These are phyloP conservation scores for Styela plicata DNA, from an alignment of 23 tunicate genomes.

Conservation along the genomic window DNA sequence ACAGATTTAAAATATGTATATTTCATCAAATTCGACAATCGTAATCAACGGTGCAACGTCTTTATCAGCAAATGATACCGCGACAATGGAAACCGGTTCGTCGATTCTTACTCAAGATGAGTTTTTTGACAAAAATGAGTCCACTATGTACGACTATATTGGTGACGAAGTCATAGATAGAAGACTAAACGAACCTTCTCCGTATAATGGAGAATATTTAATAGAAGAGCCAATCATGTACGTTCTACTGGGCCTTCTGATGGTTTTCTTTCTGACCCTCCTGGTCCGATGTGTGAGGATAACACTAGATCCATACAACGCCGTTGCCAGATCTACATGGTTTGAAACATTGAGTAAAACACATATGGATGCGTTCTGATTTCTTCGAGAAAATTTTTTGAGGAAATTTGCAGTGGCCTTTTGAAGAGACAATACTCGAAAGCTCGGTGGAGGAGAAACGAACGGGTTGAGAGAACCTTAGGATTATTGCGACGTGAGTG, in stretches of 20 bases:
- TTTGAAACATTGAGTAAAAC: conserved; percentile 69
- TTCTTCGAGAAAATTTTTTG: too few species aligned
- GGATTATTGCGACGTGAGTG: too few species aligned
- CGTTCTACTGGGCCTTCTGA: conserved; percentile 37
- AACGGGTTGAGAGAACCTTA: too few species aligned
- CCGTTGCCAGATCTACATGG: conserved; percentile 86
- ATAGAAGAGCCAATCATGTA: conserved; percentile 71
- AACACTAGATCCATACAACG: conserved; percentile 82
- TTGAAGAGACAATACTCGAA: too few species aligned
- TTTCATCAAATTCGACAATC: too few species aligned
- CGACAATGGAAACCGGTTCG: too few species aligned
- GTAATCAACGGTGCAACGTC: too few species aligned
- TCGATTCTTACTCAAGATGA: too few species aligned
- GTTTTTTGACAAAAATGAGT: background rate
- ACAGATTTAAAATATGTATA: too few species aligned
- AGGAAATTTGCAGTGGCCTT: too few species aligned
- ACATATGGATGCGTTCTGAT: conserved; percentile 34
- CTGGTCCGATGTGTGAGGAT: conserved; percentile 68
- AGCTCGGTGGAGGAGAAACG: too few species aligned
- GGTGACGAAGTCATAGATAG: background rate
- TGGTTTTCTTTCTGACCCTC: conserved; percentile 46
- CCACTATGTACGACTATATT: background rate
- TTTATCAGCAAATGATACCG: too few species aligned
- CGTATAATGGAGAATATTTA: background rate
- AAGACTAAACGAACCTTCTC: background rate